Evolutionary conservation across 1,140 invertebrate species (phyloP).

Genomic region (Calosoma granatense): DNA sequence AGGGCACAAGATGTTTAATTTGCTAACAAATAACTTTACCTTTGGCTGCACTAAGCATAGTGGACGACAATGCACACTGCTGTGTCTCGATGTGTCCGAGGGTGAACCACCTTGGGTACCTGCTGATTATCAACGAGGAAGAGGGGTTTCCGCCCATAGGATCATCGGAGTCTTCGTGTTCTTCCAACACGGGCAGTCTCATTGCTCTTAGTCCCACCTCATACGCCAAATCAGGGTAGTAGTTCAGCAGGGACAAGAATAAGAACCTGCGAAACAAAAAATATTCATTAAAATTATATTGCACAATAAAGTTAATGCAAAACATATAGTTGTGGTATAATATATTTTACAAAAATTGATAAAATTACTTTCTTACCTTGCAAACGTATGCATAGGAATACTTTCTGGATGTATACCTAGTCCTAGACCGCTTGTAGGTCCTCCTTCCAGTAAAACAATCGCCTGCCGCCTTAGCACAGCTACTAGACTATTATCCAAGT

Average conservation of each 20-base stretch:
- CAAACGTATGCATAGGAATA: constrained; percentile 75
- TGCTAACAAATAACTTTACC: constrained; percentile 36
- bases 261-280: constrained; percentile 46
- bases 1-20: not conserved
- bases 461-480: constrained; percentile 49
- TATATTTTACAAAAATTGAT: no score
- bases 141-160: constrained; percentile 34
- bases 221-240: constrained; percentile 68
- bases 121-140: constrained; percentile 41
- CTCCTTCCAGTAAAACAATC: constrained; percentile 54
- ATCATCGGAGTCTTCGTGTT: constrained; percentile 54
- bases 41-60: constrained; percentile 65
- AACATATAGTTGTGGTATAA: no score
- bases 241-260: constrained; percentile 61
- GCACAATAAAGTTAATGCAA: no score
- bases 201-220: constrained; percentile 51
- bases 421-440: constrained; percentile 63
- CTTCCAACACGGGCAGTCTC: constrained; percentile 66
- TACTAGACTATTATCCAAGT: constrained; percentile 58
- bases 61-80: constrained; percentile 69
- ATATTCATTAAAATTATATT: no score
- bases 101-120: constrained; percentile 59
- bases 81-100: constrained; percentile 69
- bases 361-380: no score
- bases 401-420: constrained; percentile 65